A percentile compares a stretch with the other conserved stretches of the same genome.
Conservation (phyloP, 2,797 vertebrate genomes). For the Gallinago solitaria region DNA sequence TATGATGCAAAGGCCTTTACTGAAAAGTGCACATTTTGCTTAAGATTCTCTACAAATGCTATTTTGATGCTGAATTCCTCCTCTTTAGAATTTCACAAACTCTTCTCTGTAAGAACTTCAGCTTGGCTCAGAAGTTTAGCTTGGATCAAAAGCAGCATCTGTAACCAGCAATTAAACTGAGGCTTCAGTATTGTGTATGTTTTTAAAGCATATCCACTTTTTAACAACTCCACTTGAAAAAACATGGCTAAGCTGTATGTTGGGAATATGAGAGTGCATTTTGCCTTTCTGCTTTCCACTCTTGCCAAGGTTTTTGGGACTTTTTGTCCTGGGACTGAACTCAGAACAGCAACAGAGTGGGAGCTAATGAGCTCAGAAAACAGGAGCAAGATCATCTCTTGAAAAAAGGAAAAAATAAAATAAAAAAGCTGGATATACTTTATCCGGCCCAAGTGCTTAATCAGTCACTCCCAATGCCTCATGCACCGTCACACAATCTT, state of each 20-base stretch:
- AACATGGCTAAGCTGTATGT: background rate
- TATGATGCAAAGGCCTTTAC: slow-evolving; percentile 56
- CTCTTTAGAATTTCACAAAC: slow-evolving; percentile 65
- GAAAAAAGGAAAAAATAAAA: background rate
- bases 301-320: background rate
- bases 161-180: slow-evolving; percentile 49
- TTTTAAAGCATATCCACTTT: slow-evolving; percentile 5
- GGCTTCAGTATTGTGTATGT: background rate
- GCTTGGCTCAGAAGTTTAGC: slow-evolving; percentile 63
- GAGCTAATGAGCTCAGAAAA: background rate
- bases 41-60: slow-evolving; percentile 58
- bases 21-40: slow-evolving; percentile 64
- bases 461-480: background rate
- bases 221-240: background rate
- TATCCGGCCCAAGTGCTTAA: background rate
- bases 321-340: background rate
- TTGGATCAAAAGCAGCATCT: slow-evolving; percentile 63
- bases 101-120: slow-evolving; percentile 59
- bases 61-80: slow-evolving; percentile 69
- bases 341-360: background rate
- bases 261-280: background rate
- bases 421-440: background rate
- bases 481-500: background rate
- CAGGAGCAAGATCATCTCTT: background rate
- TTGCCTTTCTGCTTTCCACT: background rate